Evolutionary conservation across 2,113 vertebrate species (phyloP).

Genomic region (Rhinoderma darwinii): DNA sequence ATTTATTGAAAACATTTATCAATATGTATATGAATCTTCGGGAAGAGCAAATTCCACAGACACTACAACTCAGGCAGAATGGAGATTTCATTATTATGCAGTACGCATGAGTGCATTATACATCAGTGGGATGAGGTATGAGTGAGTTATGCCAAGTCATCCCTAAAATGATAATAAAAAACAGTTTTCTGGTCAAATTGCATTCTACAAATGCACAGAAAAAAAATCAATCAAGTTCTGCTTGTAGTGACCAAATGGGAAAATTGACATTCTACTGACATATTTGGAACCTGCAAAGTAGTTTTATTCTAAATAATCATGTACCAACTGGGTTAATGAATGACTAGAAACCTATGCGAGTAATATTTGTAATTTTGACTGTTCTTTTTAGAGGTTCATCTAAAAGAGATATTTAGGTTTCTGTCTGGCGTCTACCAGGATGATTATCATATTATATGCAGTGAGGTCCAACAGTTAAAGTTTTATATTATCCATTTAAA

Average conservation of each 20-base stretch:
- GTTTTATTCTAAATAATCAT: conserved; percentile 10
- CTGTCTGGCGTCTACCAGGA: background rate
- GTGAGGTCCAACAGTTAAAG: background rate
- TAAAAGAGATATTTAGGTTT: background rate
- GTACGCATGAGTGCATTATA: conserved; percentile 54
- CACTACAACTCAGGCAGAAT: conserved; percentile 56
- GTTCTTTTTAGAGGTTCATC: background rate
- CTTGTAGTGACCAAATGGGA: conserved; percentile 41
- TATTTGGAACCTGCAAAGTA: conserved; percentile 41
- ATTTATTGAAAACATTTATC: conserved; percentile 55
- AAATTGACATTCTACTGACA: conserved; percentile 33
- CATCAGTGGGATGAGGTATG: conserved; percentile 54
- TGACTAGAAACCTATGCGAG: background rate
- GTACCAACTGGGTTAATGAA: background rate
- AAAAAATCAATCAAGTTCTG: conserved; percentile 51
- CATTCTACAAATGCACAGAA: conserved; percentile 51
- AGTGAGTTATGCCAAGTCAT: conserved; percentile 58
- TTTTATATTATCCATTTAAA: background rate
- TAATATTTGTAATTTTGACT: background rate
- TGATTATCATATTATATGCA: background rate
- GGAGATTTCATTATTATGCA: conserved; percentile 54
- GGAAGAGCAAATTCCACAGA: conserved; percentile 40
- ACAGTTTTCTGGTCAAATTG: conserved; percentile 58
- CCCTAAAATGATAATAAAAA: conserved; percentile 57
- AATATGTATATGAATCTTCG: conserved; percentile 51